phyloP scores from a whole-genome alignment of 2,797 vertebrate genomes.

The Halcyon leucocephala region DNA sequence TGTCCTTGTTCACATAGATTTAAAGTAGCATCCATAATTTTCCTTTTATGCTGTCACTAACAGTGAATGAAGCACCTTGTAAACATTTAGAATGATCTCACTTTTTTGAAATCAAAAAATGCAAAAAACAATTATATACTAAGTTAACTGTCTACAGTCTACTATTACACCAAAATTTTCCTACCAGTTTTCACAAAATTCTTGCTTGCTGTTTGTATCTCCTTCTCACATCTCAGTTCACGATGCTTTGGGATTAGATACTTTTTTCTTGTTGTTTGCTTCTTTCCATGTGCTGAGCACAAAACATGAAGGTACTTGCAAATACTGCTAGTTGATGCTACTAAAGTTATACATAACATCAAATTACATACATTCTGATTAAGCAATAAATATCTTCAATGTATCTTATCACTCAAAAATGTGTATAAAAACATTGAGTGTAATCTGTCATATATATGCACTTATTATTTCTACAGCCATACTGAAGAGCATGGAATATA shows the following conservation, averaged over 20 bases:
- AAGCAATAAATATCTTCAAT: not conserved
- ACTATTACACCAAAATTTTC: not conserved
- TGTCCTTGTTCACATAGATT: not conserved
- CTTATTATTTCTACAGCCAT: not conserved
- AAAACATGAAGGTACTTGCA: not conserved
- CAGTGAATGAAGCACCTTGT: not conserved
- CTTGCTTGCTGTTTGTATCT: not conserved
- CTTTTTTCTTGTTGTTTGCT: not conserved
- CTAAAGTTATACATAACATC: not conserved
- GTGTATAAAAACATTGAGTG: not conserved
- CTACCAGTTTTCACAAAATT: not conserved
- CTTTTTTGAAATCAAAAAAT: not conserved
- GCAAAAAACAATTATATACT: fast-evolving
- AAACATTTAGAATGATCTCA: not conserved
- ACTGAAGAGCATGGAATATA: not conserved
- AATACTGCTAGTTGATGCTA: not conserved
- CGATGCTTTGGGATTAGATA: not conserved
- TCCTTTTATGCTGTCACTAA: not conserved
- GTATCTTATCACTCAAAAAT: not conserved
- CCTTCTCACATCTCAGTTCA: not conserved
- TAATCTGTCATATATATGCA: not conserved
- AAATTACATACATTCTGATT: not conserved
- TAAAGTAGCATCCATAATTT: not conserved
- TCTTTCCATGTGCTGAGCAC: not conserved
- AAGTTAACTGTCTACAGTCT: not conserved